Evolutionary conservation across 2,797 vertebrate genomes (phyloP).

Genomic region (Crotalus adamanteus): DNA sequence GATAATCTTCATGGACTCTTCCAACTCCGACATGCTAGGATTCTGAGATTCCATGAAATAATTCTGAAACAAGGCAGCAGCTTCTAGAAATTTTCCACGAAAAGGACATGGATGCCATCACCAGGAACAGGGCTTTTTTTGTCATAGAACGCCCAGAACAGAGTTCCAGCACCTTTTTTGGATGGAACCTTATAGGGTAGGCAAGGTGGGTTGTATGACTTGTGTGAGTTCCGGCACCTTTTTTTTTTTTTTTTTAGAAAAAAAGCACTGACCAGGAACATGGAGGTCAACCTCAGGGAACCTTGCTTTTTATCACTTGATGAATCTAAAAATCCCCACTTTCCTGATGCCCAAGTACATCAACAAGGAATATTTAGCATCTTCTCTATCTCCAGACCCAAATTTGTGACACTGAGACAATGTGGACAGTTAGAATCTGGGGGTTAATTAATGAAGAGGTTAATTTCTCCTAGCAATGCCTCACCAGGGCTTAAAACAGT

Average conservation of each 20-base stretch:
- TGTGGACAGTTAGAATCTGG: constrained; percentile 31
- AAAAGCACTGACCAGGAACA: neutral
- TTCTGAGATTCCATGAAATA: neutral
- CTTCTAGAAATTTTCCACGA: neutral
- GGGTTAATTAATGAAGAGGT: constrained; percentile 61
- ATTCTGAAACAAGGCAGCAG: neutral
- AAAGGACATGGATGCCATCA: neutral
- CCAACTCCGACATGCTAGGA: neutral
- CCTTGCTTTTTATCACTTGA: neutral
- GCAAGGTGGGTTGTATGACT: no score
- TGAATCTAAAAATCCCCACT: constrained; percentile 43
- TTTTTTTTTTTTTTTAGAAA: no score
- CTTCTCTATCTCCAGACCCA: constrained; percentile 31
- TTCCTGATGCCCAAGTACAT: constrained; percentile 51
- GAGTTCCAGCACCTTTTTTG: no score
- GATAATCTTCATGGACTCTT: neutral
- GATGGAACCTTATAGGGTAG: no score
- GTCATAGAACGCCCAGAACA: no score
- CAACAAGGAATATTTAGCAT: constrained; percentile 50
- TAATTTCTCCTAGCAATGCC: constrained; percentile 37
- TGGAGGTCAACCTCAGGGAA: neutral
- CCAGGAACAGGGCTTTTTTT: neutral
- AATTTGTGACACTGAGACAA: constrained; percentile 28
- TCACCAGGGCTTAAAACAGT: constrained; percentile 34
- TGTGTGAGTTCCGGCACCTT: no score